Base-by-base conservation (phyloP, 2,797 vertebrate species). In the Oryzias dopingdopingensis region DNA sequence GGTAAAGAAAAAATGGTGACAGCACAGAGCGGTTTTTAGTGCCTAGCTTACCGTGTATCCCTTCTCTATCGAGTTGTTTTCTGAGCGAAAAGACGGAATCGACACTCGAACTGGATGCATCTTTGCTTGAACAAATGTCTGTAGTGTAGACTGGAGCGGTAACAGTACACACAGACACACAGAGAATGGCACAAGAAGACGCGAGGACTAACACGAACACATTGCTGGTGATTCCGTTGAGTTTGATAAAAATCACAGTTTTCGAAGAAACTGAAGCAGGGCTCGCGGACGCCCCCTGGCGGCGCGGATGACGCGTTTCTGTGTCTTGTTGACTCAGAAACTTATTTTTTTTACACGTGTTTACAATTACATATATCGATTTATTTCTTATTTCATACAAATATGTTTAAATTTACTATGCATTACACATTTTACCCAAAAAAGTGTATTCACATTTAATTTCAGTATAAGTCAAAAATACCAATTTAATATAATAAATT, bases 51-150 rank as follows among this genome's bases (percentile, higher is more conserved):
- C 96, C 94, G 96, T 98, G 90, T 91, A 98, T 48, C 95, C 96
- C 77, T 91, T 94, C 81, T 98, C 96, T 67, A 93, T 74, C 20
- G 92, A 91, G 85, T 86, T 96, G 86, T 95, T 95, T 77, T 98
- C 96, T 14, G 93, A 94, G 43, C 96, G 94, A 77, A 97, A 98
- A 51, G 96, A 97, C 53, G 96, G 96, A 49, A 98, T 96, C 79
- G 87, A 95, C 67, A 98, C 93, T 81, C 94, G 91, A 64, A 93
- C 76, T 0, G 86, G 77, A 70, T 90, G 86, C 93, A 93, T 93
- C 14, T 57, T 76, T 22, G 24, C 56, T 14, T 12, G 32, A 3
- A 13, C 32, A 12, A 37, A 6, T 26, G 26, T 7, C 26, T 26
- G 26, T 7, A 1, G 26, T 26, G 26, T 6, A 6, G 32, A 37